Base-by-base conservation (phyloP, 2,888 invertebrate genomes). In the Eretmocerus hayati region DNA sequence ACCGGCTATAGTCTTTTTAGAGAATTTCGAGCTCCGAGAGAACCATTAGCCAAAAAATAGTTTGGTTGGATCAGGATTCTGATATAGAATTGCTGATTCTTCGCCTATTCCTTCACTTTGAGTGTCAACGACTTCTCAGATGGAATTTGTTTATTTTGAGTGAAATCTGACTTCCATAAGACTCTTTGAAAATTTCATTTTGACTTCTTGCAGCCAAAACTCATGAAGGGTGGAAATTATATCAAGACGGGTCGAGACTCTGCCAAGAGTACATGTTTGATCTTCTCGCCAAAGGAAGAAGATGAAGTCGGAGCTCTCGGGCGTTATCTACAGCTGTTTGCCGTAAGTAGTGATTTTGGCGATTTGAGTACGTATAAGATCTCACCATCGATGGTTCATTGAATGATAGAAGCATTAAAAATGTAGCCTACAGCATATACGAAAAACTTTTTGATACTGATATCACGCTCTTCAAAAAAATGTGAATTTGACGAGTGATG, bases 301-400 rank as follows among this genome's bases (percentile, higher is more conserved):
- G 85, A 86, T 58, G 83, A 86, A 65, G 85, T 91, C 2, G 99
- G 99, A 2, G 85, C 90, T 2, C 75, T 99, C 43, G 94, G 93
- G 2, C 83, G 82, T 63, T 90, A 87, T 48, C 77, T 99, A 51
- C 85, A 86, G 66, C 82, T 95, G 20, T 97, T 99, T 72, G 85
- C 91, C 69, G 87, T 84, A 63, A 66, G 69, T 62, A 46, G 26
- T 26, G 11, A 11, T 26, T 26, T 11, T 26, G 26, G 26, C 26
- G 26, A 26, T 26, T 26, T 9, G 11, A 26, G 11, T 26, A 26
- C 11, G 11, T 9, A n/a, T n/a, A n/a, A n/a, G n/a, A n/a, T n/a
- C n/a, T n/a, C n/a, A n/a, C n/a, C n/a, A n/a, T n/a, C n/a, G n/a
- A n/a, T n/a, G n/a, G n/a, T n/a, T n/a, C n/a, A n/a, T n/a, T n/a